Conservation (phyloP, 2,797 vertebrate species). For the Iguana delicatissima region DNA sequence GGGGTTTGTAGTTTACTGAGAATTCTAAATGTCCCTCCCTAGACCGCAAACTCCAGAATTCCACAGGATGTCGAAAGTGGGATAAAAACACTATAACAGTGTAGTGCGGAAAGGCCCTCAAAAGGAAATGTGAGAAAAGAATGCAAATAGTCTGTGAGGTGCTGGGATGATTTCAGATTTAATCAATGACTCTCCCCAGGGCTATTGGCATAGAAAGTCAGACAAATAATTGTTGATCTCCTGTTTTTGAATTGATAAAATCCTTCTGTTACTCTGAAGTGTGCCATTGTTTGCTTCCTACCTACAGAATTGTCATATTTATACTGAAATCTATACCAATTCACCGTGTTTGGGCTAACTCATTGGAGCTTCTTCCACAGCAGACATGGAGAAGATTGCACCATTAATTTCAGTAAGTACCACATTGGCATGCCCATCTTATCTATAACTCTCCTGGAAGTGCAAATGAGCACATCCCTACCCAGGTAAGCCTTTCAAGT, state of each 20-base stretch:
- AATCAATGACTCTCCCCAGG: background rate
- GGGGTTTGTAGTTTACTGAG: too few species aligned
- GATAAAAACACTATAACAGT: too few species aligned
- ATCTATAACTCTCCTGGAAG: background rate
- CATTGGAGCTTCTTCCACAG: background rate
- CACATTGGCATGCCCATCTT: background rate
- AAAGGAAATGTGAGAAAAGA: background rate
- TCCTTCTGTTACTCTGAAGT: background rate
- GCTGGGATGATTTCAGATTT: background rate
- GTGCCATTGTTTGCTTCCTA: background rate
- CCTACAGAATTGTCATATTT: background rate
- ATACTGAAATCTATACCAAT: background rate
- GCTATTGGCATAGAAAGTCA: background rate
- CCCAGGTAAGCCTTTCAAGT: slow-evolving; percentile 33
- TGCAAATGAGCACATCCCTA: background rate
- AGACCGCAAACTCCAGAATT: too few species aligned
- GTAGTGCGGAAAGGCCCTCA: too few species aligned
- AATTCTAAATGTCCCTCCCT: too few species aligned
- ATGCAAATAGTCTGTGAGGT: background rate
- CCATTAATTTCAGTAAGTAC: slow-evolving; percentile 33
- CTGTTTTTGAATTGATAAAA: background rate
- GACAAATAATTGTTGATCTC: background rate
- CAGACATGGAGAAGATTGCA: background rate
- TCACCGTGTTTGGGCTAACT: background rate
- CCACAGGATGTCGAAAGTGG: too few species aligned